Base-by-base conservation (phyloP, 2,797 vertebrate genomes). In the Anguilla anguilla region DNA sequence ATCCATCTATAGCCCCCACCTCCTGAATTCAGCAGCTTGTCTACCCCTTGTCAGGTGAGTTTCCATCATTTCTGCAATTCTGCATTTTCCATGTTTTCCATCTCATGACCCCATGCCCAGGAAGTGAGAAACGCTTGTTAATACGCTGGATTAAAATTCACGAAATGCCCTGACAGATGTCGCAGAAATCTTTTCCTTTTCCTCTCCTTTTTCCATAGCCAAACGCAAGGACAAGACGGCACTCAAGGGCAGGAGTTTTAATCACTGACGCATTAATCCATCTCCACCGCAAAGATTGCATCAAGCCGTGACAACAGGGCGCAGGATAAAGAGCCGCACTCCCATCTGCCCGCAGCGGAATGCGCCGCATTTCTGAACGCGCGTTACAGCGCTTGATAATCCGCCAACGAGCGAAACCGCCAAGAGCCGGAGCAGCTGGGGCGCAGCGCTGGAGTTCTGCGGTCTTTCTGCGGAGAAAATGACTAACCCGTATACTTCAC, bases 401-500 rank as follows among this genome's bases (percentile, higher is more conserved):
- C 39, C 51, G 79, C 49, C 57, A 83, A 35, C 43, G 39, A 49
- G 67, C 39, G 55, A 35, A 84, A 35, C 77, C 84, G 69, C 49
- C 64, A 89, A 53, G 67, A 49, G 82, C 67, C 72, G 7, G 39
- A 49, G 81, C 83, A 85, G 83, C 87, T 69, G 82, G 81, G 81
- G 35, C 28, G 55, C 49, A 31, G 55, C 39, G 28, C 19, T 64
- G 17, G 1, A 59, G 74, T 55, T 67, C n/a, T 84, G 69, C 15
- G n/a, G 59, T 82, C 51, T 85, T 84, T 85, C 10, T 79, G 46
- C 59, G 13, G 25, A 46, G 59, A 79, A 25, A 83, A 59, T 10
- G 11, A 74, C 69, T 85, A 64, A 53, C 28, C 84, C 31, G 59
- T 39, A 83, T 35, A 53, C 79, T 83, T 72, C 43, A 77, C 49